phyloP scores from a whole-genome alignment of 2,113 vertebrate genomes.

The Sceloporus tristichus region DNA sequence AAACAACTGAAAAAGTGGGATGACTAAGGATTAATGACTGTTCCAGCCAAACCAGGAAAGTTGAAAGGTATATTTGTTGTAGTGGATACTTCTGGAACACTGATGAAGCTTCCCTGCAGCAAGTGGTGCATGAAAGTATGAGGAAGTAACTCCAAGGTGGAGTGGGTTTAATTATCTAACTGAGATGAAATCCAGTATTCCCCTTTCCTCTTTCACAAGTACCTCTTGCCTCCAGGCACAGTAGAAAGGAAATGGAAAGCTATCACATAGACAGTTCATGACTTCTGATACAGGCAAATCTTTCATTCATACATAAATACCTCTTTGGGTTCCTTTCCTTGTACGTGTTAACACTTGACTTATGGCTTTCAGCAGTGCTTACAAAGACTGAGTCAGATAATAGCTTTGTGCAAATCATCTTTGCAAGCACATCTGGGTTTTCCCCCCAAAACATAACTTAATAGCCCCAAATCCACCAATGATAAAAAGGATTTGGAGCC shows the following conservation, averaged over 20 bases:
- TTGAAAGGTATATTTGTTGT: background rate
- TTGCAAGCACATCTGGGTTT: background rate
- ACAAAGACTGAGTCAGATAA: background rate
- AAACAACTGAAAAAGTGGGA: too few relatives aligned
- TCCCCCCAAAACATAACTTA: background rate
- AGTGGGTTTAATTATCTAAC: background rate
- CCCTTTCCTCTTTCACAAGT: background rate
- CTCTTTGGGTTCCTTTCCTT: background rate
- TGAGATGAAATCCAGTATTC: background rate
- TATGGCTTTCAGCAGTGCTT: background rate
- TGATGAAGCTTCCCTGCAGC: background rate
- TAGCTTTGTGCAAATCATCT: conserved; percentile 1
- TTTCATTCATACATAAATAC: background rate
- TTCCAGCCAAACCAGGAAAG: too few relatives aligned
- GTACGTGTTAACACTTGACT: background rate
- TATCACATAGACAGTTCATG: background rate
- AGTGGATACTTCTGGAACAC: background rate
- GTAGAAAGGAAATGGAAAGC: background rate
- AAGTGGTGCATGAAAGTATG: background rate
- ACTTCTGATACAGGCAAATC: background rate
- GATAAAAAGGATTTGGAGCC: too few relatives aligned
- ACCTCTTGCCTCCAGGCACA: background rate
- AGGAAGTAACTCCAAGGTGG: background rate
- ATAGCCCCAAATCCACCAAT: background rate
- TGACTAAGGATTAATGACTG: too few relatives aligned